A percentile compares a stretch with the other conserved stretches of the same genome.
Conservation (phyloP, 2,888 invertebrate species). For the Drosophila atroscutellata region DNA sequence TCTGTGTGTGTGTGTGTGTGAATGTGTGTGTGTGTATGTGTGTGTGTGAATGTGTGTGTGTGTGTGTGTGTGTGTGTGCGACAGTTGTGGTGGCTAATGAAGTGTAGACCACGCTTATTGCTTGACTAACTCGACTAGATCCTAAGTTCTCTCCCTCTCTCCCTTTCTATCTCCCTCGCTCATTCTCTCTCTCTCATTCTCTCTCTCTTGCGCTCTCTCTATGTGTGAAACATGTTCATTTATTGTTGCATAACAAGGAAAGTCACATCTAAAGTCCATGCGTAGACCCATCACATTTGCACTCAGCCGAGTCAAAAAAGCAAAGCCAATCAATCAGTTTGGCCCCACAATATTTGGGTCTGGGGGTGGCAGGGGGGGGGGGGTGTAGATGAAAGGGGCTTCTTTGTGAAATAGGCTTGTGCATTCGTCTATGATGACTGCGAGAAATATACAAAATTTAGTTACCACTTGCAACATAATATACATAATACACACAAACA, state of each 20-base stretch:
- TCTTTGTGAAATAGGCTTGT: slow-evolving; percentile 17
- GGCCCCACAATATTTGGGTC: neutral
- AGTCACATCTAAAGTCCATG: slow-evolving; percentile 19
- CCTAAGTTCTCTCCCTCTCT: neutral
- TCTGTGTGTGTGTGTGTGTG: slow-evolving; percentile 3
- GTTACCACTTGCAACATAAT: slow-evolving; percentile 6
- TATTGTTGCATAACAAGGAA: slow-evolving; percentile 56
- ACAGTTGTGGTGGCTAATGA: slow-evolving; percentile 59
- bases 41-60: slow-evolving; percentile 10
- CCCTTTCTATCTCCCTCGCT: no score
- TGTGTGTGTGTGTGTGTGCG: slow-evolving; percentile 8
- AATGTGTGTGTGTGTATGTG: no score
- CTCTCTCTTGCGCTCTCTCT: neutral
- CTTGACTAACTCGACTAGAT: slow-evolving; percentile 47
- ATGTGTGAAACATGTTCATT: slow-evolving; percentile 34
- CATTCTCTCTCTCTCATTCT: neutral
- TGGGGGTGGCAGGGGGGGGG: neutral
- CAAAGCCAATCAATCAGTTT: slow-evolving; percentile 53
- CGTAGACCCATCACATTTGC: slow-evolving; percentile 1
- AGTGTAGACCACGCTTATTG: slow-evolving; percentile 59
- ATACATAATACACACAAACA: neutral
- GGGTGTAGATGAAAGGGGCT: neutral
- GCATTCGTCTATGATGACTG: slow-evolving; percentile 41
- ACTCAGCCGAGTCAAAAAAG: slow-evolving; percentile 19
- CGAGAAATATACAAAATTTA: slow-evolving; percentile 20